phyloP scores from a whole-genome alignment of 2,113 vertebrate species.

The Oncorhynchus gorbuscha region DNA sequence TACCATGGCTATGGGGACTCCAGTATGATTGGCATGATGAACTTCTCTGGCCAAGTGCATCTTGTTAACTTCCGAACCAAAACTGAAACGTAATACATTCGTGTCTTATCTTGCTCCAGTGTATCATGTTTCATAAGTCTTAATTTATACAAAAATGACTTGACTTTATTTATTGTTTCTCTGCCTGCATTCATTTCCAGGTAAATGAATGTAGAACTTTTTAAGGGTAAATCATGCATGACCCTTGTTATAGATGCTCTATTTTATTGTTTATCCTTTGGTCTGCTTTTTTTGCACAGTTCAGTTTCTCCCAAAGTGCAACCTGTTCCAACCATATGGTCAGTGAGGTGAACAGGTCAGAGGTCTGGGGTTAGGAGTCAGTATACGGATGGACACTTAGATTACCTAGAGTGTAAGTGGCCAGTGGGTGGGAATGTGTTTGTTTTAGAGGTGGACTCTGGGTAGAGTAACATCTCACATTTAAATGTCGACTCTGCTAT shows the following conservation, averaged over 20 bases:
- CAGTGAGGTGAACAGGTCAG: slow-evolving; percentile 52
- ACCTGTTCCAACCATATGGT: slow-evolving; percentile 29
- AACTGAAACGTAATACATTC: slow-evolving; percentile 49
- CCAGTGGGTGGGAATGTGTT: slow-evolving; percentile 9
- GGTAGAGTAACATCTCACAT: background rate
- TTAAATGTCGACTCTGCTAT: background rate
- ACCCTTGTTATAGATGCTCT: slow-evolving; percentile 55
- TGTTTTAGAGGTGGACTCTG: background rate
- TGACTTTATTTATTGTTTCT: slow-evolving; percentile 84
- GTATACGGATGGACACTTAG: slow-evolving; percentile 47
- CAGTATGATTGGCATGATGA: slow-evolving; percentile 58
- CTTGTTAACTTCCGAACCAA: slow-evolving; percentile 58
- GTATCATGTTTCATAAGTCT: slow-evolving; percentile 53
- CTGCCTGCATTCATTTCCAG: slow-evolving; percentile 78
- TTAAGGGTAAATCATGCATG: slow-evolving; percentile 64
- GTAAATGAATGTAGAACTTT: slow-evolving; percentile 47
- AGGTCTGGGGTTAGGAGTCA: slow-evolving; percentile 34
- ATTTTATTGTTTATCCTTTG: slow-evolving; percentile 39
- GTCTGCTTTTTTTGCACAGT: slow-evolving; percentile 84
- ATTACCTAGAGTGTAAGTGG: slow-evolving; percentile 47
- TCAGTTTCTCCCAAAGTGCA: slow-evolving; percentile 61
- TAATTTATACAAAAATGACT: slow-evolving; percentile 67
- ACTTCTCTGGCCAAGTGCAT: slow-evolving; percentile 44
- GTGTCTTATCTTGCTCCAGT: slow-evolving; percentile 60
- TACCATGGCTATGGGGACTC: slow-evolving; percentile 50